Percentiles rank a stretch among this genome's conserved stretches.
These are phyloP conservation scores for Tachyglossus aculeatus DNA, from an alignment of 2,797 vertebrate genomes.

Conservation along the genomic window DNA sequence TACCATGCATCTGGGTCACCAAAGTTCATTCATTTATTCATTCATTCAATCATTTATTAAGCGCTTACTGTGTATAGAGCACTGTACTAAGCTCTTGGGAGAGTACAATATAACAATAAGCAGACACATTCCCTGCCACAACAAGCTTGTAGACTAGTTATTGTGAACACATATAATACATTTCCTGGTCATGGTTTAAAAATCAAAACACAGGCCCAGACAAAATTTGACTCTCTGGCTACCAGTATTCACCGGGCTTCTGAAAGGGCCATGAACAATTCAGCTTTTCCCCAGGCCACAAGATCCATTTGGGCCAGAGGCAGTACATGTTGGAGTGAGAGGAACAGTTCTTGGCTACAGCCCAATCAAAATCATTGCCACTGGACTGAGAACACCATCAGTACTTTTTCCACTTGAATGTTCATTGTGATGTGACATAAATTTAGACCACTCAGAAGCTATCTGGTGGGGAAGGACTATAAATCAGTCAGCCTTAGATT, in stretches of 20 bases:
- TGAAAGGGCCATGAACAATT: too few species aligned
- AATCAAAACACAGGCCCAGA: too few species aligned
- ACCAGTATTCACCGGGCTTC: too few species aligned
- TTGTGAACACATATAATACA: background rate
- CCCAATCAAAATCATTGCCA: background rate
- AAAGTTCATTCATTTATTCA: too few species aligned
- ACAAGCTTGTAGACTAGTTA: too few species aligned
- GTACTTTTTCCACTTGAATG: background rate
- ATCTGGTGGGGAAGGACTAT: background rate
- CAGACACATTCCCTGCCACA: too few species aligned
- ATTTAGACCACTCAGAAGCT: background rate
- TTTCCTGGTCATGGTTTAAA: background rate
- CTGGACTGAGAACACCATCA: background rate
- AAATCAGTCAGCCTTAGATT: background rate
- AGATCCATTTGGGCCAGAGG: background rate
- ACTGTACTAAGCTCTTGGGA: too few species aligned
- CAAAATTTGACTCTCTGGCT: too few species aligned
- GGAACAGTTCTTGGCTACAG: too few species aligned
- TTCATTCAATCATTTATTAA: too few species aligned
- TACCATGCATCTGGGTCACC: constrained; percentile 11
- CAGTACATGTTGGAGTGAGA: background rate
- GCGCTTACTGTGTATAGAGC: too few species aligned
- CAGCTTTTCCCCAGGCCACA: background rate
- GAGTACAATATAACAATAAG: too few species aligned
- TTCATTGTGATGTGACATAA: background rate